Evolutionary conservation across 1,140 invertebrate genomes (phyloP).

Genomic region (Nautilus pompilius): DNA sequence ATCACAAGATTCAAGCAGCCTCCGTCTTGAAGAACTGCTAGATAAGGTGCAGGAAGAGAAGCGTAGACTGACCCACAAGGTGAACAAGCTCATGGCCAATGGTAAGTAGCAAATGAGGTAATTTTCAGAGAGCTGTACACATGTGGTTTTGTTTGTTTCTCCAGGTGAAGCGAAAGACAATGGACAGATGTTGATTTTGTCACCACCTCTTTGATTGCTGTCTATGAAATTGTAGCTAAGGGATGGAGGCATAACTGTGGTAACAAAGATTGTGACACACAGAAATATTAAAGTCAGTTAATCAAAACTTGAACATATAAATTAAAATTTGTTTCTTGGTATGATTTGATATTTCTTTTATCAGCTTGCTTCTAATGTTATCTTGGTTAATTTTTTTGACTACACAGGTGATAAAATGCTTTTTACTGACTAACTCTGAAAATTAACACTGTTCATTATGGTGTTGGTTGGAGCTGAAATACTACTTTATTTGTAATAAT

Average conservation of each 20-base stretch:
- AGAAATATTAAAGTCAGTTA: too few species aligned
- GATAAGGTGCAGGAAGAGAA: conserved; percentile 53
- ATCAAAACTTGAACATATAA: too few species aligned
- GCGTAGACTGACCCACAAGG: conserved; percentile 40
- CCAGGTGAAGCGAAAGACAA: too few species aligned
- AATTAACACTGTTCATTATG: too few species aligned
- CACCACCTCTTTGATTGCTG: not conserved
- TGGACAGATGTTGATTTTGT: not conserved
- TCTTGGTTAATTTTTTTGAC: too few species aligned
- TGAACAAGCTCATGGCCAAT: conserved; percentile 49
- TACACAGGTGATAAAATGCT: too few species aligned
- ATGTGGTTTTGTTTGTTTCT: not conserved
- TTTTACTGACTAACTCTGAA: too few species aligned
- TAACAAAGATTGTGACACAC: not conserved
- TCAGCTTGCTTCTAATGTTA: too few species aligned
- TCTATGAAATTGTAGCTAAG: not conserved
- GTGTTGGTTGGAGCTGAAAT: not conserved
- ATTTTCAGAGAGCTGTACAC: not conserved
- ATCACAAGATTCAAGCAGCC: conserved; percentile 33
- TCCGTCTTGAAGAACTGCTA: conserved; percentile 44
- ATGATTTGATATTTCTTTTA: too few species aligned
- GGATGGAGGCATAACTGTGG: not conserved
- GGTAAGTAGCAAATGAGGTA: conserved; percentile 34
- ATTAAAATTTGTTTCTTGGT: too few species aligned
- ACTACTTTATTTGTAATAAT: not conserved